A percentile compares a stretch with the other conserved stretches of the same genome.
Conservation (phyloP, 2,888 invertebrate species). For the Ischnus inquisitorius region DNA sequence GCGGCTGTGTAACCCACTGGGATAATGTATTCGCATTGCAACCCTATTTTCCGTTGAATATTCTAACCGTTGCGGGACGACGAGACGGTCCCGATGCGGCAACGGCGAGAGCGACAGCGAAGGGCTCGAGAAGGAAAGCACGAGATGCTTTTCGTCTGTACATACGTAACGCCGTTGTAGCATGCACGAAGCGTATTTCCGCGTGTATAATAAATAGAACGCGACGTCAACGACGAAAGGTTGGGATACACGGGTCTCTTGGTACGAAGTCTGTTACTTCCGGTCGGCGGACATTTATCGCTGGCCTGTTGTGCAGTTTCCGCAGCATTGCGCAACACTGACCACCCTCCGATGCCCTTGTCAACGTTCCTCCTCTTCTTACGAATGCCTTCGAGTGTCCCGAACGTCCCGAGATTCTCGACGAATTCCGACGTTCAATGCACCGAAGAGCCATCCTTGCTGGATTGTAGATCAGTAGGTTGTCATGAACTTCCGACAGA, state of each 20-base stretch:
- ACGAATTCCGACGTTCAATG: slow-evolving; percentile 15
- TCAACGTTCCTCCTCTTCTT: slow-evolving; percentile 45
- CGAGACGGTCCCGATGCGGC: slow-evolving; percentile 33
- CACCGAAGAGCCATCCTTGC: not conserved
- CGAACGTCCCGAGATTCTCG: not conserved
- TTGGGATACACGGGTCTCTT: slow-evolving; percentile 34
- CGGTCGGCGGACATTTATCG: slow-evolving; percentile 63
- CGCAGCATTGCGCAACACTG: slow-evolving; percentile 44
- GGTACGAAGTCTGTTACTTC: slow-evolving; percentile 61
- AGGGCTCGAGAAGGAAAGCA: not conserved
- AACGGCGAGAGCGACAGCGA: slow-evolving; percentile 34
- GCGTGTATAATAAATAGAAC: not conserved
- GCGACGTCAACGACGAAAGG: slow-evolving; percentile 20
- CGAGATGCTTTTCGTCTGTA: not conserved
- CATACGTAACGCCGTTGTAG: not conserved
- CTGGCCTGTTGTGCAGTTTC: slow-evolving; percentile 10
- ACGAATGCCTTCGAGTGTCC: slow-evolving; percentile 19
- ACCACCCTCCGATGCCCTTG: slow-evolving; percentile 24
- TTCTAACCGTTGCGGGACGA: slow-evolving; percentile 37
- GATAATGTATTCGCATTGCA: slow-evolving; percentile 58
- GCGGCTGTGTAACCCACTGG: slow-evolving; percentile 7
- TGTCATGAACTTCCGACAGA: not conserved
- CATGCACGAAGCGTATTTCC: not conserved
- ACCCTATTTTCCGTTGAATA: slow-evolving; percentile 66
- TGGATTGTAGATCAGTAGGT: not conserved